Percentiles rank a stretch among this genome's conserved stretches.
phyloP scores from a whole-genome alignment of 2,113 vertebrate species.

The Sorex fumeus region DNA sequence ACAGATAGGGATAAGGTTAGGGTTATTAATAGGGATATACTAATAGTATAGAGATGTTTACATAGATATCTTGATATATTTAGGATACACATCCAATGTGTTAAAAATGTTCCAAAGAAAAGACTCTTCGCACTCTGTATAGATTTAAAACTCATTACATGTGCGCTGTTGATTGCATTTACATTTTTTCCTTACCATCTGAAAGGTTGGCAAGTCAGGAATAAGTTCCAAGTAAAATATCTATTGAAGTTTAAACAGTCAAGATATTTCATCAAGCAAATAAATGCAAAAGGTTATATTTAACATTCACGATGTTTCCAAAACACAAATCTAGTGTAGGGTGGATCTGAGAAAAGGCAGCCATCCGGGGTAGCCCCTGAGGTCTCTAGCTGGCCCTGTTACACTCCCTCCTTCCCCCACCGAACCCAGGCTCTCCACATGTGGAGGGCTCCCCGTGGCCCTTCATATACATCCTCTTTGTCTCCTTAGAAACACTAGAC shows the following conservation, averaged over 20 bases:
- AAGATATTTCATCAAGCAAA: slow-evolving; percentile 31
- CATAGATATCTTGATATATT: not conserved
- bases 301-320: not conserved
- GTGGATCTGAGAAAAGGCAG: not conserved
- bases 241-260: not conserved
- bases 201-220: not conserved
- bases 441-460: not conserved
- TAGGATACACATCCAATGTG: not conserved
- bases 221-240: slow-evolving; percentile 36
- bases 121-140: not conserved
- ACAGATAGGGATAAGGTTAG: no score
- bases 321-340: not conserved
- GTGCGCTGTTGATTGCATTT: slow-evolving; percentile 50
- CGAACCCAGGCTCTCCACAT: not conserved
- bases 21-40: no score
- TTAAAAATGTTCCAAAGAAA: not conserved
- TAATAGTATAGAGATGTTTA: not conserved
- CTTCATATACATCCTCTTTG: fast-evolving
- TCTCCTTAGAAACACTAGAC: not conserved
- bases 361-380: not conserved
- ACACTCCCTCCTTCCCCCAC: no score
- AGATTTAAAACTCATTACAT: slow-evolving; percentile 41
- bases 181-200: slow-evolving; percentile 24
- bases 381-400: not conserved
- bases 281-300: slow-evolving; percentile 12